Percentiles rank a stretch among this genome's conserved stretches.
These are phyloP conservation scores for Bombus superbus DNA, from an alignment of 1,140 invertebrate species.

Conservation along the genomic window DNA sequence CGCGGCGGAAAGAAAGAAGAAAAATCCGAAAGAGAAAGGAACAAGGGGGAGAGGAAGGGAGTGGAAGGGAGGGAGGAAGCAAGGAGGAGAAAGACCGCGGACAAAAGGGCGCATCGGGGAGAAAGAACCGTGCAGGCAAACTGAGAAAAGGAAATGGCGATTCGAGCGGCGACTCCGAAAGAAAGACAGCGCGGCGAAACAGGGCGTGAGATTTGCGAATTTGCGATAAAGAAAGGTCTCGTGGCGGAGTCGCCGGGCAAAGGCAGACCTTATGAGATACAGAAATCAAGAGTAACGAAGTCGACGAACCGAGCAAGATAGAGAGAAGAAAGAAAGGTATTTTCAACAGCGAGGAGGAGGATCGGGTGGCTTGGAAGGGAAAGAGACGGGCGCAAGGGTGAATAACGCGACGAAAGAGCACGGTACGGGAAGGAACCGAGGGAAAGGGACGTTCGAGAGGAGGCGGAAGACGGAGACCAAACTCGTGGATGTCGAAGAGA, in stretches of 20 bases:
- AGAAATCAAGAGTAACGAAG: slow-evolving; percentile 27
- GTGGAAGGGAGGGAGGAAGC: not conserved
- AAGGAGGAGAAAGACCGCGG: no score
- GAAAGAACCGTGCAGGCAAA: not conserved
- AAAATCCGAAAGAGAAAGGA: no score
- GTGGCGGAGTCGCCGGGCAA: not conserved
- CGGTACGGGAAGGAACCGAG: not conserved
- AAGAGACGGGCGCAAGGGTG: not conserved
- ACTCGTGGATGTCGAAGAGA: slow-evolving; percentile 1
- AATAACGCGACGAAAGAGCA: not conserved
- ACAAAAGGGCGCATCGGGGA: not conserved
- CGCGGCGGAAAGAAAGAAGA: not conserved
- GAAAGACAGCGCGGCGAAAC: not conserved
- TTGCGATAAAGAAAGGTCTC: slow-evolving; percentile 9
- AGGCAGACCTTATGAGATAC: not conserved
- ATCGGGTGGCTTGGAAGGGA: not conserved
- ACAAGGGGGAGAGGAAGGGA: not conserved
- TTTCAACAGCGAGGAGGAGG: not conserved
- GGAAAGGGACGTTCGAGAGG: not conserved
- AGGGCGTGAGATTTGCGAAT: not conserved
- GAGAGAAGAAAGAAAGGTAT: not conserved
- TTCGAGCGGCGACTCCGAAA: not conserved
- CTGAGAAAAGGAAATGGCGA: not conserved
- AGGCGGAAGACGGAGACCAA: not conserved
- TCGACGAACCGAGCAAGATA: not conserved